A percentile compares a stretch with the other conserved stretches of the same genome.
Evolutionary conservation across 1,140 invertebrate genomes (phyloP).

Genomic region (Dolichoris vasculosae): DNA sequence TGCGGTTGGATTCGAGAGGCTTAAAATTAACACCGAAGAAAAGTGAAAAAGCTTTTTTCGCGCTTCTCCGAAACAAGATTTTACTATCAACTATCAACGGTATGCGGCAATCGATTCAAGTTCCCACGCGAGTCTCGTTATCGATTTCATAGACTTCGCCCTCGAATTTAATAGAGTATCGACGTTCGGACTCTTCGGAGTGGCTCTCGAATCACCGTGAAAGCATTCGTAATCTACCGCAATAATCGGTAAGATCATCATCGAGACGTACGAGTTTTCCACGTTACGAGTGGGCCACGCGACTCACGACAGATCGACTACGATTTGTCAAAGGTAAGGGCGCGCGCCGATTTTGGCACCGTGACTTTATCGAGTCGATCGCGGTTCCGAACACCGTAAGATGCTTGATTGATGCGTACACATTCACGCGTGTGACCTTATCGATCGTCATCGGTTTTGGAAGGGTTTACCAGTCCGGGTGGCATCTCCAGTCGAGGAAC

Average conservation of each 20-base stretch:
- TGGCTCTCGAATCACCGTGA: background rate
- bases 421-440: background rate
- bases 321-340: background rate
- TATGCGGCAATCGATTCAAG: too few relatives aligned
- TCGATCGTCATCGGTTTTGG: background rate
- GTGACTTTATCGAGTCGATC: constrained; percentile 12
- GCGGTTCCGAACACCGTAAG: background rate
- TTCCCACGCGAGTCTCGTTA: too few relatives aligned
- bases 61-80: too few relatives aligned
- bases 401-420: constrained; percentile 15
- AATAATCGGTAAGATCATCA: background rate
- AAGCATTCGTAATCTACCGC: background rate
- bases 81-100: too few relatives aligned
- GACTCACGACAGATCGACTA: background rate
- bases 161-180: too few relatives aligned
- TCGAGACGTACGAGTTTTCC: background rate
- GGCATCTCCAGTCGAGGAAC: background rate
- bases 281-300: background rate
- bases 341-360: constrained; percentile 37
- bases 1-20: background rate
- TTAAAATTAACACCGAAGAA: too few relatives aligned
- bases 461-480: background rate
- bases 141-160: too few relatives aligned
- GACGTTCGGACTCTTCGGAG: too few relatives aligned
- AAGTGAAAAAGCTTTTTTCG: too few relatives aligned